Percentiles rank a stretch among this genome's conserved stretches.
These are phyloP conservation scores for Eristalis intricaria DNA, from an alignment of 2,888 invertebrate species.

Conservation along the genomic window DNA sequence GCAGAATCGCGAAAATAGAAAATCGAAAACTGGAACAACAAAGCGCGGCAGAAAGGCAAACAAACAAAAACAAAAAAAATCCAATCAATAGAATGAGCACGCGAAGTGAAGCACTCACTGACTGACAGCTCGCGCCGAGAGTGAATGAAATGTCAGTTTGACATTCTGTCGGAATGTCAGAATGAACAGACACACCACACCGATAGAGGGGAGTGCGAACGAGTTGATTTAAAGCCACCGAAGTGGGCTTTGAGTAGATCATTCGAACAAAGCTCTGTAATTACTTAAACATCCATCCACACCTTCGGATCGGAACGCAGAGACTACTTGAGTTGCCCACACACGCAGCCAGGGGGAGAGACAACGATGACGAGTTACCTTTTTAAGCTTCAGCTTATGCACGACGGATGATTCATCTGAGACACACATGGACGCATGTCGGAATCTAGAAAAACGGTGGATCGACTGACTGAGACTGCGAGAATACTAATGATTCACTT, in stretches of 20 bases:
- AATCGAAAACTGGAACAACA: conserved; percentile 15
- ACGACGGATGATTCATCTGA: conserved; percentile 49
- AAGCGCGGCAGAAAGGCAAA: background rate
- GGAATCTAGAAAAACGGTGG: conserved; percentile 31
- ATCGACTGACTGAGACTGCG: background rate
- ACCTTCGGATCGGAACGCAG: conserved; percentile 15
- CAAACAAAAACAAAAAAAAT: conserved; percentile 8
- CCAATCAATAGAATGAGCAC: conserved; percentile 26
- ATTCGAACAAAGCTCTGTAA: conserved; percentile 47
- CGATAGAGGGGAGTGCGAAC: too few species aligned
- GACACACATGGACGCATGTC: conserved; percentile 42
- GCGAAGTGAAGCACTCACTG: background rate
- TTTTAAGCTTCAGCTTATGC: conserved; percentile 29
- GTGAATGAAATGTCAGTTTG: conserved; percentile 11
- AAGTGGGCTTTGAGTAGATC: conserved; percentile 21
- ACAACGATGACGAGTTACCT: conserved; percentile 9
- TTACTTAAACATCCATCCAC: conserved; percentile 46
- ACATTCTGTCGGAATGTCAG: conserved; percentile 33
- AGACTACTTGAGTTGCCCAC: conserved; percentile 47
- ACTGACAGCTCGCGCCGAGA: background rate
- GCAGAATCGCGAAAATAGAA: conserved; percentile 5
- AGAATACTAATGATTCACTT: conserved; percentile 56
- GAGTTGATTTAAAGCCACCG: conserved; percentile 2
- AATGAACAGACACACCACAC: background rate
- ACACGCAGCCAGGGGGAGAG: background rate